Base-by-base conservation (phyloP, 2,113 vertebrate species). In the Megaleporinus macrocephalus region DNA sequence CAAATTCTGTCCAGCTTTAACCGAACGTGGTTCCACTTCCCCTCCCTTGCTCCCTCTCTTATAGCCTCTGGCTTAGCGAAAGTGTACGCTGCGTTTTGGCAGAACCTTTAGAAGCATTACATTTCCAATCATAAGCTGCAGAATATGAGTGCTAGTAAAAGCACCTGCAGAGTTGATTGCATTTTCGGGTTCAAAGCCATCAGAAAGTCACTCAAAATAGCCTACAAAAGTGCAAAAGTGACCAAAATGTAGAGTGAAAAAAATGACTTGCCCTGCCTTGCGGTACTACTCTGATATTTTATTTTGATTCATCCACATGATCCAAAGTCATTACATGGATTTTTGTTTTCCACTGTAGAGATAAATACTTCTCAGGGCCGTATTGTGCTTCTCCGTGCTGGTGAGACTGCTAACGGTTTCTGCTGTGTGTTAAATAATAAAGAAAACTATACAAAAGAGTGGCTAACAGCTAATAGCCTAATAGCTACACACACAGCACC, bases 1-100 rank as follows among this genome's bases (percentile, higher is more conserved):
- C 91, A 82, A 63, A 80, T 91, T 65, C 78, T 84, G 81, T 66
- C 72, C 73, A 71, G 86, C 81, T 61, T 79, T 82, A 91, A 88
- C 71, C 49, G 65, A 83, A 68, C 26, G 12, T 15, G 13, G 16
- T 26, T 57, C 33, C 12, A 14, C 63, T 49, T 24, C 5, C 33
- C 27, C 62, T 29, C 53, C 27, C 33, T 74, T 24, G 63, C 41
- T 49, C 63, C 44, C 33, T 49, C 70, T 33, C 57, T 53, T 29
- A 30, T 62, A 68, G 70, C 80, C 66, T 63, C 47, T 76, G 63
- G 80, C 84, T 73, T 26, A 13, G 47, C 53, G 5, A 72, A 74
- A 76, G 78, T 33, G 47, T 26, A 44, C 63, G 62, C 71, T 30
- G 30, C 70, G 57, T 55, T 22, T 53, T 51, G 57, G 44, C 71